Evolutionary conservation across 30 jellyfish, hydroid and myxozoan genomes (phyloP), one percentile per base, ranked within the genome.

Genomic region (Aurelia aurita): DNA sequence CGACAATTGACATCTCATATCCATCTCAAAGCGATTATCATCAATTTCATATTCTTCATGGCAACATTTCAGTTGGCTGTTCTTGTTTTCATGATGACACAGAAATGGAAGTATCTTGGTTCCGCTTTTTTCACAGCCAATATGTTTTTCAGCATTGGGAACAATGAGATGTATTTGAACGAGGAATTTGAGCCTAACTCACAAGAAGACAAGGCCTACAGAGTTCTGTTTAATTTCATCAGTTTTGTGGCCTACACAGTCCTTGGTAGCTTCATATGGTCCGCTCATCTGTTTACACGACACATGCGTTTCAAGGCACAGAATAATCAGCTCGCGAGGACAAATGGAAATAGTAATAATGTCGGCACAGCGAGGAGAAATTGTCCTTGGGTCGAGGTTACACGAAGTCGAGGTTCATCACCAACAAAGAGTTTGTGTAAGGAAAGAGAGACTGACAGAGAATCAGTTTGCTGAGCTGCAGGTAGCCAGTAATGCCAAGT

Each of bases 241-340:
- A 84, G 86, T 1, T 94, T 94, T 54, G 47, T 88, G 14, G 96
- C 94, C 34, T 94, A 73, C 67, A 87, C 99, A 18, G 92, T 94
- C 7, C 85, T 94, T 3, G 88, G 96, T 1, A 89, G 97, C 82
- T 63, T 89, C 62, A 76, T 91, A 59, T 94, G 99, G 99, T 89
- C 98, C 10, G 99, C 96, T 12, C 99, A 94, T 58, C 75, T 79
- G 85, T 94, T 94, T 86, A 89, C 99, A n/a, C 84, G 99, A 4
- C 99, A 94, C 71, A 94, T 94, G 99, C 89, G 97, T 55, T 94
- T 94, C 84, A 94, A 94, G 83, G 99, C 99, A 51, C 99, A 94
- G 84, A 94, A 94, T 69, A 92, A 89, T 66, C 97, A 80, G 55
- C 69, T 85, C 19, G 97, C 98, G 18, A 84, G 90, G 54, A 79